A percentile compares a stretch with the other conserved stretches of the same genome.
phyloP scores from a whole-genome alignment of 2,888 invertebrate genomes.

The Itoplectis maculator region DNA sequence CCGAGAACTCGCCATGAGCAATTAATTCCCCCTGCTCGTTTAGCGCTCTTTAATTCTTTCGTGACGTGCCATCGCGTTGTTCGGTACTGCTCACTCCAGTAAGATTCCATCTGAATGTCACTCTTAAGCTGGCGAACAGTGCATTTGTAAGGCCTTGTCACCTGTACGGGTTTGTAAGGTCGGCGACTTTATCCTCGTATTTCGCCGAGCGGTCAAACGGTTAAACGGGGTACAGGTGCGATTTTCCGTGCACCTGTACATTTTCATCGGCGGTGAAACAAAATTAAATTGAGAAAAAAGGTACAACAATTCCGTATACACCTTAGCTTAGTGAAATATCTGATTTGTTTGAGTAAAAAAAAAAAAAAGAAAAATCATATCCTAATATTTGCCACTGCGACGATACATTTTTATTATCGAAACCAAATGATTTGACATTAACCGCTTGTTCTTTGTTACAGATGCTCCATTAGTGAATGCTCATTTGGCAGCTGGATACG shows the following conservation, averaged over 20 bases:
- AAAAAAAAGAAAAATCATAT: too few species aligned
- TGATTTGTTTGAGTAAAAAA: too few species aligned
- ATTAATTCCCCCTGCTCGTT: slow-evolving; percentile 73
- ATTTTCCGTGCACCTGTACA: slow-evolving; percentile 19
- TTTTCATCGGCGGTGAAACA: slow-evolving; percentile 44
- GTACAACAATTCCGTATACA: slow-evolving; percentile 60
- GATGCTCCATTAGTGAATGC: slow-evolving; percentile 92
- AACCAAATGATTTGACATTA: too few species aligned
- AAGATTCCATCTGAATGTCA: not conserved
- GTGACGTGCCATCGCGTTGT: not conserved
- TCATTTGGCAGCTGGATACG: slow-evolving; percentile 87
- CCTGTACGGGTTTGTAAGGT: slow-evolving; percentile 14
- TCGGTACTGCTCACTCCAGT: slow-evolving; percentile 2
- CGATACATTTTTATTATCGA: not conserved
- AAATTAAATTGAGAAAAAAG: slow-evolving; percentile 61
- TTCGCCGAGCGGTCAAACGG: slow-evolving; percentile 1
- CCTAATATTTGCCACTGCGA: slow-evolving; percentile 17
- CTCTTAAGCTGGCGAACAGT: not conserved
- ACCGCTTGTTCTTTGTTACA: slow-evolving; percentile 84
- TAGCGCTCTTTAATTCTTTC: slow-evolving; percentile 44
- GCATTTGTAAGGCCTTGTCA: slow-evolving; percentile 1
- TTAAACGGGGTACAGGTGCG: not conserved
- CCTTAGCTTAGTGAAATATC: too few species aligned
- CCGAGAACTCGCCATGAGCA: slow-evolving; percentile 71
- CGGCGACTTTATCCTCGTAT: not conserved